Base-by-base conservation (phyloP, 2,888 invertebrate species). In the Nymphalis urticae region DNA sequence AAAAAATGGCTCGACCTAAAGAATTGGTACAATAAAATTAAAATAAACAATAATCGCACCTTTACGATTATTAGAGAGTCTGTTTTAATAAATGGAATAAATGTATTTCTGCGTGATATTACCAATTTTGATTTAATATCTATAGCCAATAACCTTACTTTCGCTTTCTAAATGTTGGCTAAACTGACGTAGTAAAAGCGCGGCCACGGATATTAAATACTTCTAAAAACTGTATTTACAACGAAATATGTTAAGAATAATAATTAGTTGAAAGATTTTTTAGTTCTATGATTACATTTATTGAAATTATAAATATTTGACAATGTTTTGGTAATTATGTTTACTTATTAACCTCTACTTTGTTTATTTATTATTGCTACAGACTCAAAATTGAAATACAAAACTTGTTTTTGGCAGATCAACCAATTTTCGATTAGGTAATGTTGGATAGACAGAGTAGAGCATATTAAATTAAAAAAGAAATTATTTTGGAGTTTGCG, bases 301-400 rank as follows among this genome's bases (percentile, higher is more conserved):
- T 48, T 19, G 16, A 21, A 48, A 21, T 32, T 47, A 17, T 32
- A 10, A 21, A 6, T 47, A n/a, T 54, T 53, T 9, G 4, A 48
- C 19, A 17, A 0, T 8, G 24, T 47, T 16, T 3, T 42, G 19
- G 21, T 48, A 6, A 32, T 61, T 48, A 16, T 54, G 48, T 58
- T 58, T 58, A 19, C n/a, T n/a, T 54, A 32, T 19, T 66, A 66
- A 66, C 66, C 66, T 66, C 50, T 32, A 66, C 21, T 13, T 54
- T 66, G 66, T 61, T 66, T 66, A 61, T 61, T 66, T 66, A 66
- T 60, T 36, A 53, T 66, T 66, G 54, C 16, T 21, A 48, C 48
- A 54, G 61, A 66, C 13, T 48, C 48, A 48, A 60, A 60, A 53
- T 51, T 10, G 13, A n/a, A 50, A 17, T 13, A 19, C 17, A 27